Percentiles rank a stretch among this genome's conserved stretches.
phyloP scores from a whole-genome alignment of 2,113 vertebrate genomes.

The Pygoscelis adeliae region DNA sequence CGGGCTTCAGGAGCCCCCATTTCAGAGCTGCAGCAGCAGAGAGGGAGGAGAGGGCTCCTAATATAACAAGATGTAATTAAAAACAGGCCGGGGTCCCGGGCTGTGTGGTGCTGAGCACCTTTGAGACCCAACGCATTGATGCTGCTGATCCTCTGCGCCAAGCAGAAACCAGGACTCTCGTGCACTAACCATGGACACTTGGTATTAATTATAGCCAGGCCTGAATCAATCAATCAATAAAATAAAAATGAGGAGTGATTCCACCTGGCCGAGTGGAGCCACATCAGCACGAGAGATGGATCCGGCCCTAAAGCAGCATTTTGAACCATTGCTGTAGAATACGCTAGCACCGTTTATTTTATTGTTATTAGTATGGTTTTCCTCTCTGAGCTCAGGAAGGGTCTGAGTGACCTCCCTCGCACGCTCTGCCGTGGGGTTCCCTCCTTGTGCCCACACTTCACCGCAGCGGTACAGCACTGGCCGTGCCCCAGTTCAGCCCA shows the following conservation, averaged over 20 bases:
- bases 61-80: accelerated
- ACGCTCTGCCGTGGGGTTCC: accelerated
- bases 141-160: background rate
- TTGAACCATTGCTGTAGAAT: conserved; percentile 29
- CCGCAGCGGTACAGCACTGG: accelerated
- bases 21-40: background rate
- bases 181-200: background rate
- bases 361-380: background rate
- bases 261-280: background rate
- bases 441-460: background rate
- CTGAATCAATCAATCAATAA: background rate
- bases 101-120: background rate
- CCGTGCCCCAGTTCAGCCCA: background rate
- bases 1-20: background rate
- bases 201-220: background rate
- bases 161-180: background rate
- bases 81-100: background rate
- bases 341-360: background rate
- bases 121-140: accelerated
- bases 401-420: background rate
- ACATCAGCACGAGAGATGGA: background rate
- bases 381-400: background rate
- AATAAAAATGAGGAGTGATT: background rate
- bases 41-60: background rate
- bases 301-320: background rate